Base-by-base conservation (phyloP, 2,888 invertebrate species). In the Patella depressa region DNA sequence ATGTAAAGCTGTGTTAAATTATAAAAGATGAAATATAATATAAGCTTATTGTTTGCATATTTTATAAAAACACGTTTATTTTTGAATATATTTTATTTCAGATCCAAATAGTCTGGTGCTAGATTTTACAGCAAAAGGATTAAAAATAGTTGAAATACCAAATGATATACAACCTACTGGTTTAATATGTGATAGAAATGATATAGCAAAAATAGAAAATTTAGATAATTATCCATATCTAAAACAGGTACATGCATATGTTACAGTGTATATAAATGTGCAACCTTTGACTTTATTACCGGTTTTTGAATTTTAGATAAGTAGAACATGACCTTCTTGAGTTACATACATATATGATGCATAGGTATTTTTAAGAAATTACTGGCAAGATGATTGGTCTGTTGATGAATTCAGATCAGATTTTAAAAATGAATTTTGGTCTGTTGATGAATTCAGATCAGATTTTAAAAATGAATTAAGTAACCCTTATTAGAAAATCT, bases 181-280 rank as follows among this genome's bases (percentile, higher is more conserved):
- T 85, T 93, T 97, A 85, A 94, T 96, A 85, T 93, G 96, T 53
- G 78, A 78, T 54, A 19, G 74, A 9, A 78, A 78, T 53, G 74
- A 54, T 71, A 78, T 78, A 53, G 34, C 74, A 19, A 74, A 53
- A 59, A 78, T 78, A 65, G 78, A 78, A 24, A 72, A 65, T 53
- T 94, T 97, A 84, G 96, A 97, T 87, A 94, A 95, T 53, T 97
- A 95, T 91, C 93, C 93, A 78, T 94, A 95, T 89, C 93, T 97
- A 75, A 85, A 86, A 82, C 91, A 91, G 88, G 91, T 91, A 57
- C 71, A 45, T 53, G 15, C 59, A 45, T 45, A 45, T 7, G 4
- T 34, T 34, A 34, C 34, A 34, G 3, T 45, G 45, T 45, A 45
- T 45, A 5, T 45, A 45, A 4, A 9, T 45, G 7, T 45, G 45